Evolutionary conservation across 1,140 invertebrate species (phyloP).

Genomic region (Bombus superbus): DNA sequence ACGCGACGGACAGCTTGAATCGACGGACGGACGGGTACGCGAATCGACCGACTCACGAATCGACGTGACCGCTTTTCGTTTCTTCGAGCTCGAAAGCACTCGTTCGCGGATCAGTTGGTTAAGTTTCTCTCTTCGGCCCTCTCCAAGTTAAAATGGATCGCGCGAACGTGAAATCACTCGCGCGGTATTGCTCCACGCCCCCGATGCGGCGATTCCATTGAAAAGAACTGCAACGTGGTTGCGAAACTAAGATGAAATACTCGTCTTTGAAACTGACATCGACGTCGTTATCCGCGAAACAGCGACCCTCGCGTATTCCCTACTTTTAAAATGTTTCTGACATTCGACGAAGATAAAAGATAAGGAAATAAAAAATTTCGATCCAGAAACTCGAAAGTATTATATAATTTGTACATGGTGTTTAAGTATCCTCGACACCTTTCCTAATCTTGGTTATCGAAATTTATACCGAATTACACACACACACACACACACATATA

Average conservation of each 20-base stretch:
- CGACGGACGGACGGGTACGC: no score
- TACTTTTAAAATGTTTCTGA: neutral
- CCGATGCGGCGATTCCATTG: neutral
- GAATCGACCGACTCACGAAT: neutral
- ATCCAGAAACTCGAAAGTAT: no score
- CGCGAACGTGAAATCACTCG: neutral
- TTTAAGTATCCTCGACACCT: neutral
- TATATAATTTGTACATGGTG: neutral
- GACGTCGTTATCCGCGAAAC: neutral
- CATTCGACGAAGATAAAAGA: neutral
- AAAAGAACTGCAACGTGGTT: neutral
- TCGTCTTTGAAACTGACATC: neutral
- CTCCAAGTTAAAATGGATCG: neutral
- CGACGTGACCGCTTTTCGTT: neutral
- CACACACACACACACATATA: no score
- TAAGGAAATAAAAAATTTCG: no score
- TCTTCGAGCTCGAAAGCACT: neutral
- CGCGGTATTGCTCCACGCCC: neutral
- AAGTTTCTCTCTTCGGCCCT: neutral
- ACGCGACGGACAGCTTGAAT: neutral
- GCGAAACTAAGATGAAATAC: neutral
- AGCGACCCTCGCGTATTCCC: neutral
- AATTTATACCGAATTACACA: no score
- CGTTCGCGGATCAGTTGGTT: neutral
- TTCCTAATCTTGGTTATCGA: no score